Conservation (phyloP, 2,113 vertebrate species). For the Anas platyrhynchos region DNA sequence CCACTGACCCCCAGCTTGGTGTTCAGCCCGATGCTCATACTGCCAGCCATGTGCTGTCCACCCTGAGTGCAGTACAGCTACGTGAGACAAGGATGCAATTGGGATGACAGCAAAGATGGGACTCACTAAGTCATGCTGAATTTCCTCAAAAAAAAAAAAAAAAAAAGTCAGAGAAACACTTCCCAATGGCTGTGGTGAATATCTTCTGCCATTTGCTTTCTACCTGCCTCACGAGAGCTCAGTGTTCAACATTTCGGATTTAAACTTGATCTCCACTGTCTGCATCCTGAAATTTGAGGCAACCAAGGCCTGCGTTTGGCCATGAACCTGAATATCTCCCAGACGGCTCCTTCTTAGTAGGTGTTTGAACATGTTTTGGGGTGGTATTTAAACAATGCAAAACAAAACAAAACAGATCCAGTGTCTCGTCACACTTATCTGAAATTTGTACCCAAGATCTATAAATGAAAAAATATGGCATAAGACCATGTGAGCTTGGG, state of each 20-base stretch:
- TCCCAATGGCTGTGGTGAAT: not conserved
- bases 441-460: not conserved
- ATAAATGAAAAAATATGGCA: not conserved
- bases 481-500: not conserved
- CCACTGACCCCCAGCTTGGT: accelerated
- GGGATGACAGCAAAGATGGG: not conserved
- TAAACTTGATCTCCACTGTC: not conserved
- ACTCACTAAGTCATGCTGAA: not conserved
- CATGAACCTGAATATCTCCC: not conserved
- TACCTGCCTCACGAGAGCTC: not conserved
- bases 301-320: not conserved
- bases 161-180: not conserved
- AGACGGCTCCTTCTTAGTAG: not conserved
- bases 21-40: not conserved
- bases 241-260: not conserved
- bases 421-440: not conserved
- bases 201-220: not conserved
- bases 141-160: not conserved
- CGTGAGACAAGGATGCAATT: not conserved
- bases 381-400: not conserved
- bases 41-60: accelerated
- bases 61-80: not conserved
- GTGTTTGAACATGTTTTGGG: not conserved
- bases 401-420: not conserved
- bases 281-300: not conserved